Evolutionary conservation across 2,888 invertebrate species (phyloP).

Genomic region (Morpho achilles): DNA sequence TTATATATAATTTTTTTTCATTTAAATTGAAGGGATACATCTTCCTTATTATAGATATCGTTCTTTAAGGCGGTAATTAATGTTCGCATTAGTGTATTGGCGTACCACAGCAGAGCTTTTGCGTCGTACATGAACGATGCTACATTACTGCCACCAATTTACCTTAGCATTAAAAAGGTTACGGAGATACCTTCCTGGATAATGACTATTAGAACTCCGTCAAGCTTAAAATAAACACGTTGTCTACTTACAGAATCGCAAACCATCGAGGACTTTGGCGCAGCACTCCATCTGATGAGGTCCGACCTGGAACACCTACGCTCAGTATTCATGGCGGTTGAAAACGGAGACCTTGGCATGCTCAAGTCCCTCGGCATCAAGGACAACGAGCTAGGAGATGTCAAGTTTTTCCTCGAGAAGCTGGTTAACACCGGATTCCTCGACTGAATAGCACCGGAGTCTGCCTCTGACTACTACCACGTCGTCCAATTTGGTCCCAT

Average conservation of each 20-base stretch:
- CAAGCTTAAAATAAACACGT: no score
- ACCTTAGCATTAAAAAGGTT: no score
- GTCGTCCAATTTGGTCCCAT: constrained; percentile 83
- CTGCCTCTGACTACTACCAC: constrained; percentile 85
- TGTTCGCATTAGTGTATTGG: no score
- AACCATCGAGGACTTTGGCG: constrained; percentile 96
- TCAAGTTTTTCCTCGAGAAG: constrained; percentile 97
- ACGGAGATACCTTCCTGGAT: no score
- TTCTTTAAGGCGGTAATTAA: no score
- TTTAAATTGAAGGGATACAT: not conserved
- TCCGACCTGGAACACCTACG: constrained; percentile 95
- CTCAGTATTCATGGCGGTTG: constrained; percentile 96
- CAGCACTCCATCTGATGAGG: constrained; percentile 90
- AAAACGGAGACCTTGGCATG: constrained; percentile 96
- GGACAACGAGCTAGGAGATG: constrained; percentile 96
- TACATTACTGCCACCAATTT: no score
- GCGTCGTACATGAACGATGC: no score
- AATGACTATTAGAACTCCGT: no score
- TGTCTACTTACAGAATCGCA: constrained; percentile 86
- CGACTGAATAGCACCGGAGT: constrained; percentile 90
- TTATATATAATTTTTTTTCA: no score
- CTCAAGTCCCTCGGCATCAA: constrained; percentile 96
- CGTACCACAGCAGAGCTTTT: no score
- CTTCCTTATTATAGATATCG: no score
- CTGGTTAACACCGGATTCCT: constrained; percentile 97